A percentile compares a stretch with the other conserved stretches of the same genome.
phyloP scores from a whole-genome alignment of 2,113 vertebrate genomes.

The Clinocottus analis region DNA sequence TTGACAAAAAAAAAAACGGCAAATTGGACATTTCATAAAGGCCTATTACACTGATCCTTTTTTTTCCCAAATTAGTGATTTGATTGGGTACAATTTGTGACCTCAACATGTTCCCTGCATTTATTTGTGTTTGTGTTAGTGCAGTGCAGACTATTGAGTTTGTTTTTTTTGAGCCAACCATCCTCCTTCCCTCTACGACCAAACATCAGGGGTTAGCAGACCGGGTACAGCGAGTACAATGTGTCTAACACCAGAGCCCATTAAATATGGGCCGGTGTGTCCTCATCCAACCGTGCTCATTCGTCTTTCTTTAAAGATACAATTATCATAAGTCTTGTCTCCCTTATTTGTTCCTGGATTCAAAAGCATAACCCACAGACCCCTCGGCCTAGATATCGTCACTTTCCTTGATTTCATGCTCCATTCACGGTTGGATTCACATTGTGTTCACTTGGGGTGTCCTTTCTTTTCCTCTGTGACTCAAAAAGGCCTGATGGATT shows the following conservation, averaged over 20 bases:
- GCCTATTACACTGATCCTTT: neutral
- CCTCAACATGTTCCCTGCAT: neutral
- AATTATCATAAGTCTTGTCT: neutral
- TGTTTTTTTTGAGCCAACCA: neutral
- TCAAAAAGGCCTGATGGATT: slow-evolving; percentile 45
- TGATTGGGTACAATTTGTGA: neutral
- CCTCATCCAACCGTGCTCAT: neutral
- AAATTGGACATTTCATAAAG: neutral
- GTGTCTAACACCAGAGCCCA: too few species aligned
- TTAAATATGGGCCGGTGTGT: neutral
- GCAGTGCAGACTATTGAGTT: neutral
- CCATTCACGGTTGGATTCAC: slow-evolving; percentile 17
- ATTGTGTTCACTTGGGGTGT: slow-evolving; percentile 22
- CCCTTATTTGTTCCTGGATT: slow-evolving; percentile 10
- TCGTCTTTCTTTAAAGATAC: neutral
- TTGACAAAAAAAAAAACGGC: neutral
- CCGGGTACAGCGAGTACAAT: too few species aligned
- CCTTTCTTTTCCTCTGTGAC: slow-evolving; percentile 51
- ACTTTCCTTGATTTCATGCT: slow-evolving; percentile 33
- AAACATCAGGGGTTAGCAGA: neutral
- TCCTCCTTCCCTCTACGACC: neutral
- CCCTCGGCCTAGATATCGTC: slow-evolving; percentile 30
- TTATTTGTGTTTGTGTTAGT: neutral
- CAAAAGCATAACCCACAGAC: slow-evolving; percentile 4
- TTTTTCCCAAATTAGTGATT: slow-evolving; percentile 2